Evolutionary conservation across 2,888 invertebrate species (phyloP).

Genomic region (Corbicula japonica): DNA sequence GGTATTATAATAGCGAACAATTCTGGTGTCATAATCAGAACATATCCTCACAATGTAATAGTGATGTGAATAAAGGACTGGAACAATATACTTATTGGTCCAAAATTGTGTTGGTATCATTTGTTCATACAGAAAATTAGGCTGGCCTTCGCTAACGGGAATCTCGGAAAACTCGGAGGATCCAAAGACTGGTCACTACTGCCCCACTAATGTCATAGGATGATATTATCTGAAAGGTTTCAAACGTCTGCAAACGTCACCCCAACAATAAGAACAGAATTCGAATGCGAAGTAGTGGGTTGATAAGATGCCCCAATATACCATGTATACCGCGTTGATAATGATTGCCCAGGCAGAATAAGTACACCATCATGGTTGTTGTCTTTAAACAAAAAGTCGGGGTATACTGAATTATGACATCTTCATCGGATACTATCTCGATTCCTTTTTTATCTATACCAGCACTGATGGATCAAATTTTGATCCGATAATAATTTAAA

Average conservation of each 20-base stretch:
- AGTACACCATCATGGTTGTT: slow-evolving; percentile 14
- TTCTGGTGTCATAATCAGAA: not conserved
- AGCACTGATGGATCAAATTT: not conserved
- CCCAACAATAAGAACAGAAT: slow-evolving; percentile 12
- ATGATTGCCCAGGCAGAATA: not conserved
- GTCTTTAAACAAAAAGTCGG: not conserved
- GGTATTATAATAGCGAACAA: not conserved
- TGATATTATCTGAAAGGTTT: not conserved
- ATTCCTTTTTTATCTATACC: slow-evolving; percentile 6
- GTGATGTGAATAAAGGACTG: not conserved
- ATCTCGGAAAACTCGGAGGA: not conserved
- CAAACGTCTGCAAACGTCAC: not conserved
- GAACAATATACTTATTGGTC: slow-evolving; percentile 2
- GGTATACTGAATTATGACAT: not conserved
- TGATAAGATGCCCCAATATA: slow-evolving; percentile 1
- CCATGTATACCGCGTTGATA: slow-evolving; percentile 11
- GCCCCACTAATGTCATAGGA: slow-evolving; percentile 1
- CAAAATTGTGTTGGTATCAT: slow-evolving; percentile 7
- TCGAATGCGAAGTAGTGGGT: not conserved
- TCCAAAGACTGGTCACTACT: slow-evolving; percentile 1
- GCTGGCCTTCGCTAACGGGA: not conserved
- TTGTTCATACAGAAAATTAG: slow-evolving; percentile 5
- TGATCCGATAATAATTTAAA: not conserved
- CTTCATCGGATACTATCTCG: not conserved
- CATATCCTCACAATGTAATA: not conserved